These are phyloP conservation scores for Gonatopus flavifemur DNA, from an alignment of 1,140 invertebrate genomes.

Conservation along the genomic window DNA sequence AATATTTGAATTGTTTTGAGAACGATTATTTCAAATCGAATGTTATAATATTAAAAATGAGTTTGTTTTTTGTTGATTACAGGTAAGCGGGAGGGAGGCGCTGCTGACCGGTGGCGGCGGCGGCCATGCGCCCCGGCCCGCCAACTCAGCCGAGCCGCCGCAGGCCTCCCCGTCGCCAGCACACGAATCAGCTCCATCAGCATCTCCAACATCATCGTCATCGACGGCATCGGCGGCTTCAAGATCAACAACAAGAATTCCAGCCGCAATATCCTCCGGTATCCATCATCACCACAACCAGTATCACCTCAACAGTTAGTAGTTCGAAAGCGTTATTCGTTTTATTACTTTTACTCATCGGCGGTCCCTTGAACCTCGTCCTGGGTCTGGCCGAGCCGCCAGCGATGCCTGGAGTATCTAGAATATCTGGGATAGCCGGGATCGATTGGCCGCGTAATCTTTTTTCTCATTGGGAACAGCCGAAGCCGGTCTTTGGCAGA, in stretches of 20 bases:
- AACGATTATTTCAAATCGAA: no score
- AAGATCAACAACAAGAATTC: slow-evolving; percentile 8
- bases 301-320: slow-evolving; percentile 32
- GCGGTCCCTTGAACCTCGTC: slow-evolving; percentile 29
- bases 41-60: no score
- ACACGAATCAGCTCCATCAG: slow-evolving; percentile 23
- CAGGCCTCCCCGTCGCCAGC: slow-evolving; percentile 54
- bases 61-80: no score
- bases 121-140: slow-evolving; percentile 58
- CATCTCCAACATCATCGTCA: slow-evolving; percentile 28
- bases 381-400: slow-evolving; percentile 35
- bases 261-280: not conserved
- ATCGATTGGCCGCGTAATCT: slow-evolving; percentile 12
- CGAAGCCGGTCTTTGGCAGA: slow-evolving; percentile 2
- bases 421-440: not conserved
- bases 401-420: no score
- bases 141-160: slow-evolving; percentile 50
- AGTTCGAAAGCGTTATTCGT: slow-evolving; percentile 48
- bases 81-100: slow-evolving; percentile 64
- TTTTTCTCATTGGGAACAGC: not conserved
- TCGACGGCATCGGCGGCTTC: slow-evolving; percentile 25
- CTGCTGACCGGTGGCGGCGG: slow-evolving; percentile 64
- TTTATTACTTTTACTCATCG: slow-evolving; percentile 59
- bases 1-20: no score
- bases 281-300: not conserved